Evolutionary conservation across 1,140 invertebrate genomes (phyloP).

Genomic region (Lanistes nyassanus): DNA sequence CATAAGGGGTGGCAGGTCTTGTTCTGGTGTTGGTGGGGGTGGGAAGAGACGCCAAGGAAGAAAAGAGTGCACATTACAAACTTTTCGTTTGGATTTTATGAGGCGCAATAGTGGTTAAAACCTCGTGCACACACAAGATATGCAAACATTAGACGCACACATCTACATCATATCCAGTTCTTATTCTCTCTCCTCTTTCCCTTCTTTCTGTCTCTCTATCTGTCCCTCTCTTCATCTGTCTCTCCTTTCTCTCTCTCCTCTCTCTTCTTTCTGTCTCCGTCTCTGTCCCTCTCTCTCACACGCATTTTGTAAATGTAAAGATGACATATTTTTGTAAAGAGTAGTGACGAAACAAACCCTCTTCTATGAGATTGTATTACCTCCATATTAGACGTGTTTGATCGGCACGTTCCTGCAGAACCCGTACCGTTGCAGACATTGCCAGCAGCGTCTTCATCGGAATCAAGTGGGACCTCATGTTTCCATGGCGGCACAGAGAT

Average conservation of each 20-base stretch:
- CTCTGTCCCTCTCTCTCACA: not conserved
- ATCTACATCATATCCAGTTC: too few relatives aligned
- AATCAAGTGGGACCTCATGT: not conserved
- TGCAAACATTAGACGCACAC: too few relatives aligned
- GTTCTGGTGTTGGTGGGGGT: constrained; percentile 4
- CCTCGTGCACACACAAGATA: not conserved
- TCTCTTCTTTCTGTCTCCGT: not conserved
- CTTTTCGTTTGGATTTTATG: not conserved
- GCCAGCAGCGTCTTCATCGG: not conserved
- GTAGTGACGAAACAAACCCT: not conserved
- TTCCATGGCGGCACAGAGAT: too few relatives aligned
- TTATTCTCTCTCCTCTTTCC: not conserved
- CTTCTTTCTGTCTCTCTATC: constrained; percentile 1
- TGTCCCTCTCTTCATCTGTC: not conserved
- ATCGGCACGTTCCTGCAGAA: too few relatives aligned
- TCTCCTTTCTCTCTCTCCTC: constrained; percentile 2
- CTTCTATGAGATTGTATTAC: not conserved
- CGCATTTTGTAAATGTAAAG: not conserved
- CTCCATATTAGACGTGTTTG: too few relatives aligned
- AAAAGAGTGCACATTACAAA: too few relatives aligned
- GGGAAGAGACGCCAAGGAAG: not conserved
- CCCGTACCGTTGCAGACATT: not conserved
- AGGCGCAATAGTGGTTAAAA: not conserved
- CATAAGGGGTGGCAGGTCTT: too few relatives aligned
- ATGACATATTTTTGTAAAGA: not conserved